Percentiles rank a stretch among this genome's conserved stretches.
These are phyloP conservation scores for Odocoileus hemionus DNA, from an alignment of 2,113 vertebrate genomes.

Conservation along the genomic window DNA sequence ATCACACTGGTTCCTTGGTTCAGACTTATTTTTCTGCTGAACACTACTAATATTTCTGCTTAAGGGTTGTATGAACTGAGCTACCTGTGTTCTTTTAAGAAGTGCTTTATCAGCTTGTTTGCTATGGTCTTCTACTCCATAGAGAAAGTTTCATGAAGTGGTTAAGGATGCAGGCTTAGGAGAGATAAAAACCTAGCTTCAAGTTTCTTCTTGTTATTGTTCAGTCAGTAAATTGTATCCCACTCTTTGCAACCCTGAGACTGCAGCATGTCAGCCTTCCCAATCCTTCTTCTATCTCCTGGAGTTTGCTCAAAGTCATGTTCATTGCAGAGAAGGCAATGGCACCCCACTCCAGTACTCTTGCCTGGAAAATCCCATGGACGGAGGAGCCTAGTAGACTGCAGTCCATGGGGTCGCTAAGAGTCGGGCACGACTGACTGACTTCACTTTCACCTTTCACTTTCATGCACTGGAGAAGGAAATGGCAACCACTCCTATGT, in stretches of 20 bases:
- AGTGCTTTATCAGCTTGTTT: not conserved
- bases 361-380: no score
- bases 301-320: not conserved
- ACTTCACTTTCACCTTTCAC: no score
- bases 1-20: not conserved
- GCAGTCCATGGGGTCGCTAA: no score
- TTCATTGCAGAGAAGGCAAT: not conserved
- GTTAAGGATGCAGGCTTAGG: not conserved
- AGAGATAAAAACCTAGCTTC: not conserved
- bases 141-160: not conserved
- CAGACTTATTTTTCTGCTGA: not conserved
- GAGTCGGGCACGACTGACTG: no score
- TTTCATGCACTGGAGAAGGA: no score
- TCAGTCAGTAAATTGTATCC: not conserved
- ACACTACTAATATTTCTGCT: not conserved
- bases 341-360: no score
- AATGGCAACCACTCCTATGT: no score
- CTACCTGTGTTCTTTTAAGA: not conserved
- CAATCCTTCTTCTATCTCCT: not conserved
- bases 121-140: not conserved
- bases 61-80: not conserved
- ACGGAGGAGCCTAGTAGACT: no score
- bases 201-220: not conserved
- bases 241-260: not conserved
- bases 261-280: not conserved